Conservation (phyloP, 2,797 vertebrate genomes). For the Lagorchestes hirsutus region DNA sequence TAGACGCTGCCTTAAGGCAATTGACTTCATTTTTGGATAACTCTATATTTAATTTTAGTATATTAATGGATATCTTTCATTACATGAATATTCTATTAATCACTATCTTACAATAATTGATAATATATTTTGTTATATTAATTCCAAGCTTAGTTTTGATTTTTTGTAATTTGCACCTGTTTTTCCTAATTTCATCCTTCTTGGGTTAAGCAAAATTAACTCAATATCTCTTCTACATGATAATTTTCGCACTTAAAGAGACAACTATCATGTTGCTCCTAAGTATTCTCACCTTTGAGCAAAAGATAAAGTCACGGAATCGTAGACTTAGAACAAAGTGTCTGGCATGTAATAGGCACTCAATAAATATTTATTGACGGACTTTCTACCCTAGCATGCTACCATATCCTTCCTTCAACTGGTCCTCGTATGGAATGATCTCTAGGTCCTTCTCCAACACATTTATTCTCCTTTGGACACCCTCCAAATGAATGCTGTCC, state of each 20-base stretch:
- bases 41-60: neutral
- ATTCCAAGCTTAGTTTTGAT: neutral
- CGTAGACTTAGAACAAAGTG: neutral
- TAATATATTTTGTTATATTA: neutral
- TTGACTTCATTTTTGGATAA: neutral
- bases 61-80: neutral
- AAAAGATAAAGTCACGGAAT: neutral
- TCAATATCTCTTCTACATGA: neutral
- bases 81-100: too few relatives aligned
- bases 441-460: neutral
- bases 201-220: neutral
- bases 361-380: neutral
- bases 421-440: neutral
- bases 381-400: neutral
- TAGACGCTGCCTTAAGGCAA: neutral
- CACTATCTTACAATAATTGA: too few relatives aligned
- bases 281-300: neutral
- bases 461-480: neutral
- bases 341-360: neutral
- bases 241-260: neutral
- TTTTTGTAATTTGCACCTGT: neutral
- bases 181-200: neutral
- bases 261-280: neutral
- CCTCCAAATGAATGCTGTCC: neutral
- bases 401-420: neutral